Conservation (phyloP, 2,888 invertebrate species). For the Lasius fuliginosus region DNA sequence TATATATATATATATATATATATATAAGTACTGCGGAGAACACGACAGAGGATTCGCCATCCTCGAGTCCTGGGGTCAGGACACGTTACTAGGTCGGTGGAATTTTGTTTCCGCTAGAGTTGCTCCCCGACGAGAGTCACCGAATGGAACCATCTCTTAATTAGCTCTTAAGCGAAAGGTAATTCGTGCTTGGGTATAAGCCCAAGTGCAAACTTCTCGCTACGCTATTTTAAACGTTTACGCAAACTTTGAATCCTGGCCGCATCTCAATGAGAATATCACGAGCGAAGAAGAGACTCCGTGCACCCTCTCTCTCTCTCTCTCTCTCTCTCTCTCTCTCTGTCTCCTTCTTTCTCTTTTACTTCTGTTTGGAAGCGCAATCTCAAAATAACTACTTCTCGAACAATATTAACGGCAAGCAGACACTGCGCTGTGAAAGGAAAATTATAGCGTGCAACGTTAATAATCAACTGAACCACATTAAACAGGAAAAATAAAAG, state of each 20-base stretch:
- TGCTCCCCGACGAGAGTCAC: conserved; percentile 56
- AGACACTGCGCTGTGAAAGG: neutral
- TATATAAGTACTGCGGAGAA: conserved; percentile 41
- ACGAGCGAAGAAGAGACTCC: conserved; percentile 9
- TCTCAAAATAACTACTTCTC: conserved; percentile 23
- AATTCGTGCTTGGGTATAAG: conserved; percentile 73
- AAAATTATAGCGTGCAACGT: neutral
- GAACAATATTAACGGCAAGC: conserved; percentile 10
- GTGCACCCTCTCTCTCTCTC: neutral
- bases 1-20: conserved; percentile 47
- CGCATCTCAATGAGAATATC: conserved; percentile 61
- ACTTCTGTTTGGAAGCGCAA: conserved; percentile 5
- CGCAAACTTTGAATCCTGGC: conserved; percentile 70
- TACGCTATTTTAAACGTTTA: conserved; percentile 72
- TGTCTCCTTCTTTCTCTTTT: neutral
- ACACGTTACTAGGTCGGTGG: conserved; percentile 63
- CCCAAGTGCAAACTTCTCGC: conserved; percentile 71
- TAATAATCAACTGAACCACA: conserved; percentile 9
- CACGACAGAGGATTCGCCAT: conserved; percentile 57
- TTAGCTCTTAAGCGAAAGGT: conserved; percentile 77
- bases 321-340: neutral
- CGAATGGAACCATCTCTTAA: conserved; percentile 68
- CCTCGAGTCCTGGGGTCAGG: conserved; percentile 66
- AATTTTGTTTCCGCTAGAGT: conserved; percentile 62
- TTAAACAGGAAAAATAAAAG: neutral